Evolutionary conservation across 2,888 invertebrate genomes (phyloP), one percentile per base, ranked within the genome.

Genomic region (Tanytarsus gracilentus): DNA sequence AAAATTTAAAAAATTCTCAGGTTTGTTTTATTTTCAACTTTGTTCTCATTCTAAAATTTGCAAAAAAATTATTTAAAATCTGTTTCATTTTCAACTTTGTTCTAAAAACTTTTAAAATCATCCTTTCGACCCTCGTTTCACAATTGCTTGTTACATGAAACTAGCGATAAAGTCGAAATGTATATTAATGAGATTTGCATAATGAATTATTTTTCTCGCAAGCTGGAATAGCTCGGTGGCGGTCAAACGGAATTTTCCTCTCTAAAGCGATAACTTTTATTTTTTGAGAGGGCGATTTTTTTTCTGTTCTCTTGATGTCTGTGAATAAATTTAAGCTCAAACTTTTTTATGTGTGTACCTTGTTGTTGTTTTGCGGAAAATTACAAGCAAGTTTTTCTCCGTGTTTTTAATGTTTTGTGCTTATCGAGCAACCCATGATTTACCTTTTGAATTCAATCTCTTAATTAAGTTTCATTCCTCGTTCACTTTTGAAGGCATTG

Each of bases 151-250:
- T 44, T 44, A 44, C 44, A 44, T 18, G 44, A 9, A 44, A 44
- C 44, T 44, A 44, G 44, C 44, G 44, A 44, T 44, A 44, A 44
- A 44, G 44, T 44, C 44, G 40, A 58, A 58, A 58, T 33, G 23
- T 53, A 39, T 53, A 53, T 53, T 53, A 36, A 36, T 16, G 40
- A 27, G 58, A 58, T 58, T 58, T 58, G 25, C 58, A 58, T 58
- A 58, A 58, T 58, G 58, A 58, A 58, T 58, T 58, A 58, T 48
- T 18, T 23, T 44, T 18, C 44, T 44, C 21, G n/a, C n/a, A n/a
- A n/a, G n/a, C n/a, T n/a, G n/a, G n/a, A n/a, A n/a, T n/a, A n/a
- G n/a, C n/a, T n/a, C n/a, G n/a, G n/a, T n/a, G n/a, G n/a, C n/a
- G n/a, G n/a, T n/a, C n/a, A n/a, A n/a, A n/a, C n/a, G n/a, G n/a